Evolutionary conservation across 2,797 vertebrate species (phyloP).

Genomic region (Gadopsis marmoratus): DNA sequence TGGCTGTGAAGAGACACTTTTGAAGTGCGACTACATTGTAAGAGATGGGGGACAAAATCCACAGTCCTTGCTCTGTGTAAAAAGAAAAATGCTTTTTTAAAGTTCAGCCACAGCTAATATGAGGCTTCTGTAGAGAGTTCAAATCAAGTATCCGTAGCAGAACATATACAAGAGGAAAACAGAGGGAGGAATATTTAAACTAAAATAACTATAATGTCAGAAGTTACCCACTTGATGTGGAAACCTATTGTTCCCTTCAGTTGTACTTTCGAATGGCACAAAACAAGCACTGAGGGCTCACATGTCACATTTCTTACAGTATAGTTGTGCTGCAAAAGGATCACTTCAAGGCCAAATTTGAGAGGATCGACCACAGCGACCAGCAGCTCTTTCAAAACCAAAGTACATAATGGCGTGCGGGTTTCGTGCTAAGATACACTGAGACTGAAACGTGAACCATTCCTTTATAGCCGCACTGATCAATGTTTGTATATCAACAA

Average conservation of each 20-base stretch:
- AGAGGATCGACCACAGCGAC: not conserved
- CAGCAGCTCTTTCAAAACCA: constrained; percentile 9
- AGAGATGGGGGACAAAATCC: not conserved
- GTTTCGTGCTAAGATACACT: not conserved
- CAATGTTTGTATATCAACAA: not conserved
- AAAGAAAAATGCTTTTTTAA: not conserved
- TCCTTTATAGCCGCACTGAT: constrained; percentile 1
- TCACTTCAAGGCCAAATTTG: not conserved
- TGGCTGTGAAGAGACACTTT: not conserved
- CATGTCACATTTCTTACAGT: not conserved
- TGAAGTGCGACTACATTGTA: not conserved
- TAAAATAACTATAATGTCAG: not conserved
- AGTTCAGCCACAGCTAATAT: not conserved
- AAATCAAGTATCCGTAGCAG: not conserved
- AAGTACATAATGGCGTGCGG: not conserved
- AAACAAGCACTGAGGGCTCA: not conserved
- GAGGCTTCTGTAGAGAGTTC: not conserved
- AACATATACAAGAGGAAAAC: not conserved
- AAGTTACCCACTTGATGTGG: not conserved
- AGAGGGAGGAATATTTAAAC: not conserved
- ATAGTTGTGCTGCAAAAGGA: not conserved
- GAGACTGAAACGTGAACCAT: not conserved
- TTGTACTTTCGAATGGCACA: not conserved
- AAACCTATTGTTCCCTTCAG: not conserved
- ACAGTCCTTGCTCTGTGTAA: not conserved